Evolutionary conservation across 23 tunicate species (phyloP).

Genomic region (Corella eumyota): DNA sequence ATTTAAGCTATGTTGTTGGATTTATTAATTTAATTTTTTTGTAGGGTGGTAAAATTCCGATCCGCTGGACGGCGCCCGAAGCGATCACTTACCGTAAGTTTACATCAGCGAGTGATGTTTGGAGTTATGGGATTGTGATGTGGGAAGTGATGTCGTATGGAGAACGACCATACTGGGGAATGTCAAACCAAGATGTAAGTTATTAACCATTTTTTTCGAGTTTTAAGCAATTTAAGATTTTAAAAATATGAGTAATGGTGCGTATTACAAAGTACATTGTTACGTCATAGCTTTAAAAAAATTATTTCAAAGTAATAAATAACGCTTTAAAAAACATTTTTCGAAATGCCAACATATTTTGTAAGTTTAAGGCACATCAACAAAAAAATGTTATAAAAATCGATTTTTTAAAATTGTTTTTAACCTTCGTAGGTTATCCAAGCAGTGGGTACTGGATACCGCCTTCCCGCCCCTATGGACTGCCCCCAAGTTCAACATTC

Average conservation of each 20-base stretch:
- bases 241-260: too few relatives aligned
- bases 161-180: constrained; percentile 99
- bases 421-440: constrained; percentile 92
- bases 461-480: constrained; percentile 95
- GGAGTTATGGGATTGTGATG: constrained; percentile 98
- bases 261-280: too few relatives aligned
- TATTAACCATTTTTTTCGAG: neutral
- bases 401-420: too few relatives aligned
- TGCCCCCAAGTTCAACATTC: constrained; percentile 90
- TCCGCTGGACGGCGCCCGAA: constrained; percentile 99
- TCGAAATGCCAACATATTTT: too few relatives aligned
- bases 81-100: constrained; percentile 86
- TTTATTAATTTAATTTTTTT: too few relatives aligned
- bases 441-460: constrained; percentile 89
- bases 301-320: too few relatives aligned
- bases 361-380: too few relatives aligned
- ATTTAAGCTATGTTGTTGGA: too few relatives aligned
- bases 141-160: constrained; percentile 99
- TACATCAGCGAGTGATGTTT: constrained; percentile 96
- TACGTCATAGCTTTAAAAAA: too few relatives aligned
- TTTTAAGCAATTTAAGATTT: too few relatives aligned
- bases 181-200: constrained; percentile 98
- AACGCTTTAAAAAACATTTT: too few relatives aligned
- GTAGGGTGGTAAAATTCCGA: constrained; percentile 93
- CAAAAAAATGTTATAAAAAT: too few relatives aligned